Conservation (phyloP, 2,888 invertebrate genomes). For the Rutpela maculata region DNA sequence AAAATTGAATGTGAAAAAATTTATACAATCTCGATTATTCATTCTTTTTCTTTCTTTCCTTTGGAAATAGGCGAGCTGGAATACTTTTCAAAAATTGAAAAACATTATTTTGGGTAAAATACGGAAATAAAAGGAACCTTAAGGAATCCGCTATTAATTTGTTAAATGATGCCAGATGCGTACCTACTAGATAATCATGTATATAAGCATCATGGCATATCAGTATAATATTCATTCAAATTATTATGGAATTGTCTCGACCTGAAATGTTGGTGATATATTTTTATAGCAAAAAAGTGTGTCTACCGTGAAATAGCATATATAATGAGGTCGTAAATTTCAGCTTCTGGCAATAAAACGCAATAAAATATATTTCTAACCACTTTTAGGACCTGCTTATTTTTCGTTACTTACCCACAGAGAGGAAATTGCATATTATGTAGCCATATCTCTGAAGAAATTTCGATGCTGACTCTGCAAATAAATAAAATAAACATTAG, state of each 20-base stretch:
- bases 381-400: neutral
- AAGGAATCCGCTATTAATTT: too few species aligned
- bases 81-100: too few species aligned
- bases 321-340: constrained; percentile 16
- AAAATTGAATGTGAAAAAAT: too few species aligned
- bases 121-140: too few species aligned
- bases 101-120: too few species aligned
- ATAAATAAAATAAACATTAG: neutral
- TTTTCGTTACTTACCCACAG: constrained; percentile 5
- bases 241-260: neutral
- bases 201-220: neutral
- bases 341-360: constrained; percentile 11
- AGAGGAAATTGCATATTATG: neutral
- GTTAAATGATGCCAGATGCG: too few species aligned
- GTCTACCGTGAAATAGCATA: constrained; percentile 16
- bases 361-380: constrained; percentile 15
- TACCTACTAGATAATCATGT: too few species aligned
- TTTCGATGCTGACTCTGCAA: constrained; percentile 13
- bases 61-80: too few species aligned
- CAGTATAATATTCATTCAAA: neutral
- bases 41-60: too few species aligned
- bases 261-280: neutral
- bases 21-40: too few species aligned
- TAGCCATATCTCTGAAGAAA: neutral
- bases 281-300: neutral